These are phyloP conservation scores for Pollenia griseotomentosa DNA, from an alignment of 2,888 invertebrate genomes.

Conservation along the genomic window DNA sequence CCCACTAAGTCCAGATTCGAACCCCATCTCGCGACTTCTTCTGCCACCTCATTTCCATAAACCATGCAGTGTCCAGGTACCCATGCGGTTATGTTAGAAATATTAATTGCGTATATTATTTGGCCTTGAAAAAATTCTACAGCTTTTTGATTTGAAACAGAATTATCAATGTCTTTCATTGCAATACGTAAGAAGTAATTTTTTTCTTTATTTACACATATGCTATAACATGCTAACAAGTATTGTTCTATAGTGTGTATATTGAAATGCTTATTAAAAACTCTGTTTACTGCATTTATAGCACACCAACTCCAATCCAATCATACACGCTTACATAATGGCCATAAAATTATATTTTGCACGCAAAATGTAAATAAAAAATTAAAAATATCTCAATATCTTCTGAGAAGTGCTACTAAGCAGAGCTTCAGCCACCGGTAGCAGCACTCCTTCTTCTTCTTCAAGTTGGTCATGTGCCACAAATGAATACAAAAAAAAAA, in stretches of 20 bases:
- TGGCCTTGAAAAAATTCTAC: background rate
- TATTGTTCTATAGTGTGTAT: background rate
- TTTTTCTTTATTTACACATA: background rate
- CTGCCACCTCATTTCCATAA: too few relatives aligned
- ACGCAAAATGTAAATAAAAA: slow-evolving; percentile 9
- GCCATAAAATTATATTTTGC: slow-evolving; percentile 34
- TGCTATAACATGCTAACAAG: slow-evolving; percentile 35
- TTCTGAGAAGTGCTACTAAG: slow-evolving; percentile 25
- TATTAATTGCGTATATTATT: background rate
- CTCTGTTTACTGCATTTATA: slow-evolving; percentile 22
- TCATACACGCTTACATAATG: slow-evolving; percentile 6
- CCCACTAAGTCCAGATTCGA: too few relatives aligned
- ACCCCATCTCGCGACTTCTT: too few relatives aligned
- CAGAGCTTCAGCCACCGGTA: slow-evolving; percentile 32
- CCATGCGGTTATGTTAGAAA: background rate
- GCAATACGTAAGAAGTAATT: slow-evolving; percentile 37
- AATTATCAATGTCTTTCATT: background rate
- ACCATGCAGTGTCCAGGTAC: too few relatives aligned
- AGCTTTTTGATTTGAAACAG: background rate
- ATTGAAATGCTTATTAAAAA: slow-evolving; percentile 18
- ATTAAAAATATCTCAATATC: slow-evolving; percentile 17
- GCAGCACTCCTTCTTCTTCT: background rate
- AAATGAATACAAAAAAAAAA: slow-evolving; percentile 33
- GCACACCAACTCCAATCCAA: slow-evolving; percentile 24
- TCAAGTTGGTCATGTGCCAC: background rate